A percentile compares a stretch with the other conserved stretches of the same genome.
phyloP scores from a whole-genome alignment of 2,797 vertebrate species.

The Emys orbicularis region DNA sequence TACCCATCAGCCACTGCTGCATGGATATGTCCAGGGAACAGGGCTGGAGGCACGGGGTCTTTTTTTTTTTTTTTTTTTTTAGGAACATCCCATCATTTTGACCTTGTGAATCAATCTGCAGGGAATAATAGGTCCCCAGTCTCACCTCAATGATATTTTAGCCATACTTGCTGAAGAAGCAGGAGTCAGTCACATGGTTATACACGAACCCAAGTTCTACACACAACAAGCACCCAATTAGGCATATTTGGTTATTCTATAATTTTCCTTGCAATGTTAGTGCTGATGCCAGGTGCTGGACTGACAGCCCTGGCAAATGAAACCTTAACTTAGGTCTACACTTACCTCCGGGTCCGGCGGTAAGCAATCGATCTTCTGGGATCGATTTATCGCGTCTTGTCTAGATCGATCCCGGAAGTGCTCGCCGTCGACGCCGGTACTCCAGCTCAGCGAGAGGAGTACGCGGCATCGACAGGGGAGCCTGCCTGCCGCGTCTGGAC shows the following conservation, averaged over 20 bases:
- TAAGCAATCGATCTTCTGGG: no score
- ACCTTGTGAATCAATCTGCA: background rate
- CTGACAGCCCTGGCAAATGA: background rate
- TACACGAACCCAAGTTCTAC: background rate
- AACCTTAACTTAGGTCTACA: background rate
- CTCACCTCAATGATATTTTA: background rate
- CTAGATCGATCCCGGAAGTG: no score
- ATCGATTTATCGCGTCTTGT: no score
- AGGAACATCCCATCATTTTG: background rate
- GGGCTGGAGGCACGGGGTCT: background rate
- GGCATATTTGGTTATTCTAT: background rate
- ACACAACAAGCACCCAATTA: background rate
- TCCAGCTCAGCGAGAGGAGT: no score
- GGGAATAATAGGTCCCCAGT: background rate
- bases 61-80: background rate
- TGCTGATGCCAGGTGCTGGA: background rate
- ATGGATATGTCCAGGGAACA: background rate
- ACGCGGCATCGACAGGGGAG: no score
- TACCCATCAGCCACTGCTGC: background rate
- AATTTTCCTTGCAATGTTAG: background rate
- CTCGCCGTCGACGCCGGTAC: no score
- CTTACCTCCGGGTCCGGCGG: no score
- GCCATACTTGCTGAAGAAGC: background rate
- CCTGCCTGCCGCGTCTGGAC: no score
- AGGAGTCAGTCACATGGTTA: background rate